Evolutionary conservation across 2,113 vertebrate genomes (phyloP).

Genomic region (Anolis carolinensis): DNA sequence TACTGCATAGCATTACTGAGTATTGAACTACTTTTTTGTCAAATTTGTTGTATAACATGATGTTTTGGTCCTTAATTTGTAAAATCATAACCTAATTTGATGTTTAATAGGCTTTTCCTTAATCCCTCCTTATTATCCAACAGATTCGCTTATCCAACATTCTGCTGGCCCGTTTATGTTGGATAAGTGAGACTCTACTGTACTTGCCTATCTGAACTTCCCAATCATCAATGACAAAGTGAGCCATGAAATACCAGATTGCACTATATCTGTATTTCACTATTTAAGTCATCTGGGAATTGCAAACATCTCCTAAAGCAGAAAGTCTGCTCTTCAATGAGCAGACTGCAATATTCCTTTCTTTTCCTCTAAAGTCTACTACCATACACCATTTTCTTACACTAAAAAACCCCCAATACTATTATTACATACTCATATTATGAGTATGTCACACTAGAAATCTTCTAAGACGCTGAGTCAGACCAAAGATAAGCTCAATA

Average conservation of each 20-base stretch:
- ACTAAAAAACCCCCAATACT: not conserved
- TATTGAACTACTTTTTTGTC: too few species aligned
- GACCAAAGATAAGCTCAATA: not conserved
- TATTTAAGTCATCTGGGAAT: not conserved
- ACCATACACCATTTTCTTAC: not conserved
- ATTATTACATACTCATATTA: not conserved
- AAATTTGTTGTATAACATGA: too few species aligned
- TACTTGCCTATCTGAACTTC: not conserved
- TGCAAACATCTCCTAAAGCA: slow-evolving; percentile 2
- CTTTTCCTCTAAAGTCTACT: not conserved
- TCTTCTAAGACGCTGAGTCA: not conserved
- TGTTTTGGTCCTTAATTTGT: too few species aligned
- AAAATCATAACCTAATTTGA: too few species aligned
- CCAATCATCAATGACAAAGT: not conserved
- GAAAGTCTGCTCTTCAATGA: not conserved
- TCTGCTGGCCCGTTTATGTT: too few species aligned
- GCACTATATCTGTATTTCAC: not conserved
- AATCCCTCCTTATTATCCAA: too few species aligned
- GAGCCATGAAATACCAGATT: not conserved
- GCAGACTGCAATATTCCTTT: not conserved
- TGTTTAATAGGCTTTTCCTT: too few species aligned
- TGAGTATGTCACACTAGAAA: not conserved
- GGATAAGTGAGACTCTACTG: too few species aligned
- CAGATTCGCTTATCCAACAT: too few species aligned
- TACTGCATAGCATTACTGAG: too few species aligned